Conservation (phyloP, 2,888 invertebrate genomes). For the Andricus curvator region DNA sequence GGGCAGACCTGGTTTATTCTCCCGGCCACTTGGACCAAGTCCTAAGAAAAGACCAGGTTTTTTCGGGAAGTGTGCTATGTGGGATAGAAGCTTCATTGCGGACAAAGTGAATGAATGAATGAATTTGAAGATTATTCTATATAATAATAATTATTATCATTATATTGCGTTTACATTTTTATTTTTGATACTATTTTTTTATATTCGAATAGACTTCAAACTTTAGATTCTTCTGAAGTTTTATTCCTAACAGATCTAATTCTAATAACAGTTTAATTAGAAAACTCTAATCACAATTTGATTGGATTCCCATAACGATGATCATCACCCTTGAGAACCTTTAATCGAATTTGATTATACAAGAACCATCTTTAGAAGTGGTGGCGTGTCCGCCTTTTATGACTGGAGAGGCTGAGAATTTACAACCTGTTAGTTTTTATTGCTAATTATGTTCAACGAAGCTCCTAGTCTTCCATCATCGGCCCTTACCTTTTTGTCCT, state of each 20-base stretch:
- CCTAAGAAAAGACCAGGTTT: no score
- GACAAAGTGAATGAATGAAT: no score
- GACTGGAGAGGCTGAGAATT: neutral
- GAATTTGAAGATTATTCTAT: no score
- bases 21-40: no score
- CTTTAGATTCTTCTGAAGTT: neutral
- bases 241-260: neutral
- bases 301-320: constrained; percentile 27
- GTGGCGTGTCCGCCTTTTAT: constrained; percentile 13
- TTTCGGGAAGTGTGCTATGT: no score
- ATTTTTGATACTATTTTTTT: neutral
- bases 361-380: neutral
- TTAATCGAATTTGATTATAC: constrained; percentile 24
- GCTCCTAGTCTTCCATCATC: constrained; percentile 21
- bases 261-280: constrained; percentile 1
- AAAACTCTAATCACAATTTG: constrained; percentile 25
- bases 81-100: no score
- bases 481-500: constrained; percentile 9
- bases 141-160: no score
- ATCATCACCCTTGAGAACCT: neutral
- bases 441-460: constrained; percentile 14
- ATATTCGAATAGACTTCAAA: neutral
- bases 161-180: neutral
- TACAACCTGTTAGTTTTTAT: constrained; percentile 9
- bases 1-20: no score